These are phyloP conservation scores for Condylostylus longicornis DNA, from an alignment of 1,140 invertebrate species.

Conservation along the genomic window DNA sequence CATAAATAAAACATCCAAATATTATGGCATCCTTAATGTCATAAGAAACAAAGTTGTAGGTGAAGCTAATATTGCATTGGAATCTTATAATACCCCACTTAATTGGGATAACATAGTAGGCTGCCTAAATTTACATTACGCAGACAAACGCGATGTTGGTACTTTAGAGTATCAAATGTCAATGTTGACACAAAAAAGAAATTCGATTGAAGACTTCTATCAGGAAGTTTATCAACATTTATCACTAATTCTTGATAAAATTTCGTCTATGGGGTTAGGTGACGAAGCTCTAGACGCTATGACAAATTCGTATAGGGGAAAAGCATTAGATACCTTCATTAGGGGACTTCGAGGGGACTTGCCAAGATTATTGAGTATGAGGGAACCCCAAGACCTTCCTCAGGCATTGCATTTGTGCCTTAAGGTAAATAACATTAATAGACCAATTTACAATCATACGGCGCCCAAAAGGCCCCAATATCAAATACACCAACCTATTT, in stretches of 20 bases:
- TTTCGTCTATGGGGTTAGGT: background rate
- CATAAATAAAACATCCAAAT: background rate
- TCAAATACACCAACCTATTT: too few relatives aligned
- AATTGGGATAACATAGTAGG: background rate
- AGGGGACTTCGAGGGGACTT: constrained; percentile 7
- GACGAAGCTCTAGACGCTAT: background rate
- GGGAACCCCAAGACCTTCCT: constrained; percentile 4
- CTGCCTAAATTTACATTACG: constrained; percentile 1
- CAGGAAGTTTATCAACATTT: too few relatives aligned
- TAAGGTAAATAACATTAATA: background rate
- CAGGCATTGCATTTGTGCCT: background rate
- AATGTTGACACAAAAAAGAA: too few relatives aligned
- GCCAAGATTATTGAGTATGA: constrained; percentile 5
- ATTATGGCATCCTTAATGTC: constrained; percentile 3
- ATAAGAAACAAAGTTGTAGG: constrained; percentile 1
- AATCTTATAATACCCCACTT: background rate
- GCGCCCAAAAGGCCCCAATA: too few relatives aligned
- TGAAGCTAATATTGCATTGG: constrained; percentile 1
- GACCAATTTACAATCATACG: too few relatives aligned
- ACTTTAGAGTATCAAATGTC: constrained; percentile 5
- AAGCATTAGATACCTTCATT: constrained; percentile 6
- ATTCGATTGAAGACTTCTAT: too few relatives aligned
- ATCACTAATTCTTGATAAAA: background rate
- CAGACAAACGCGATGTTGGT: constrained; percentile 3
- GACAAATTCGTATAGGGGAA: constrained; percentile 4